Base-by-base conservation (phyloP, 2,113 vertebrate genomes). In the Scytalopus superciliaris region DNA sequence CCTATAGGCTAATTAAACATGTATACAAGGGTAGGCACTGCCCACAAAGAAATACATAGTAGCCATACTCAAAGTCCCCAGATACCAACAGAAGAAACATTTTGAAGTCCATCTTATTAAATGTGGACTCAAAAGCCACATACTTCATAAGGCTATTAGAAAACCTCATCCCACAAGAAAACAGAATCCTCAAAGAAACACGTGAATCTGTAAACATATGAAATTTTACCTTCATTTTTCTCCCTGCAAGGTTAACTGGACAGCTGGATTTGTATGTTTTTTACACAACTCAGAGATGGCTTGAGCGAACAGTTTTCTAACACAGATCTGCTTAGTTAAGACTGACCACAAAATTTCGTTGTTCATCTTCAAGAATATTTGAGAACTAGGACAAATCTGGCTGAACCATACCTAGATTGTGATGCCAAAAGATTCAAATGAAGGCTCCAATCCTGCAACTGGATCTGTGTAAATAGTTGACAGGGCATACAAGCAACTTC, bases 381-480 rank as follows among this genome's bases (percentile, higher is more conserved):
- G 76, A 87, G 44, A 90, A 75, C 68, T 63, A 86, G 52, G 52
- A 79, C 47, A 78, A 90, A 83, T 88, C 42, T 93, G 69, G 90
- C 90, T 63, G 63, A 92, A 88, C 47, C 79, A 90, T 92, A 96
- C 76, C 79, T 86, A 96, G 88, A 80, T 37, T 84, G 76, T 90
- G 92, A 90, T 74, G 90, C 17, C 85, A 91, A 93, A 87, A 88
- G 85, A 86, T 85, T 91, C 90, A 97, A 85, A 94, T 87, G 94
- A 92, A 97, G 90, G 79, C 92, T 96, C 94, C 92, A 93, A 94
- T 97, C 85, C 92, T 92, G 96, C 94, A 92, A 88, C 75, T 80
- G 85, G 91, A 93, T 93, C 94, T 94, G 72, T 78, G 72, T 90
- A 68, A 96, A 91, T 67, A 94, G 92, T 74, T 91, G 76, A 92